phyloP scores from a whole-genome alignment of 1,140 invertebrate species.

The Drosophila repletoides region DNA sequence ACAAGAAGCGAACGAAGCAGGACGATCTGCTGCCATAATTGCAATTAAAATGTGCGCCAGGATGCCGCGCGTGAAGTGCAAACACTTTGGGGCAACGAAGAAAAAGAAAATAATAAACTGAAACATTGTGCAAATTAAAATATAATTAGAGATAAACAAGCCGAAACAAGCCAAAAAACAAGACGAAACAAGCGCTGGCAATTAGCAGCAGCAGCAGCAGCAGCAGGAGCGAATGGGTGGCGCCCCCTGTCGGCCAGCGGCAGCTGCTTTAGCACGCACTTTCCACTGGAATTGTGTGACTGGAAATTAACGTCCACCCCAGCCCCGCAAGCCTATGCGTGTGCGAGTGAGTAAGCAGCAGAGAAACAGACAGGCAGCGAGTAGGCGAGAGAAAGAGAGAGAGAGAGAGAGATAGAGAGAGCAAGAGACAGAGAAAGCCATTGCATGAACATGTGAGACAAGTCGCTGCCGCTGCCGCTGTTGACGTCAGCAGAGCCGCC shows the following conservation, averaged over 20 bases:
- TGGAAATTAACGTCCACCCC: conserved; percentile 54
- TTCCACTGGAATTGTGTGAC: conserved; percentile 69
- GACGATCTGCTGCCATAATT: conserved; percentile 68
- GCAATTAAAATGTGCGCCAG: conserved; percentile 74
- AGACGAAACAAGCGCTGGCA: conserved; percentile 34
- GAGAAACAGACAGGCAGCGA: neutral
- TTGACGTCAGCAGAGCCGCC: conserved; percentile 1
- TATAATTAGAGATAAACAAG: conserved; percentile 81
- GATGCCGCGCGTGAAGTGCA: conserved; percentile 55
- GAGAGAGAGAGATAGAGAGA: conserved; percentile 9
- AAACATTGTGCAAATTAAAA: conserved; percentile 73
- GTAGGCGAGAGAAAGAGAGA: neutral
- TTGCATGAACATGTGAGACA: no score
- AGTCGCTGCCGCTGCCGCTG: conserved; percentile 16
- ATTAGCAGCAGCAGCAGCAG: conserved; percentile 26
- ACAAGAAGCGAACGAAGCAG: conserved; percentile 3
- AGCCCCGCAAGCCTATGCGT: conserved; percentile 9
- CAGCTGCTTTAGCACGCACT: conserved; percentile 50
- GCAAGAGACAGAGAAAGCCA: conserved; percentile 4
- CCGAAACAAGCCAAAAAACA: conserved; percentile 26
- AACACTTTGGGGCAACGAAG: conserved; percentile 63
- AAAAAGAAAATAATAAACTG: conserved; percentile 37
- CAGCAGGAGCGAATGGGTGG: conserved; percentile 27
- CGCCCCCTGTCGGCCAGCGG: conserved; percentile 54
- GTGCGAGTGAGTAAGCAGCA: conserved; percentile 26